Percentiles rank a stretch among this genome's conserved stretches.
These are phyloP conservation scores for Caenorhabditis imperialis DNA, from an alignment of 2,888 invertebrate genomes.

Conservation along the genomic window DNA sequence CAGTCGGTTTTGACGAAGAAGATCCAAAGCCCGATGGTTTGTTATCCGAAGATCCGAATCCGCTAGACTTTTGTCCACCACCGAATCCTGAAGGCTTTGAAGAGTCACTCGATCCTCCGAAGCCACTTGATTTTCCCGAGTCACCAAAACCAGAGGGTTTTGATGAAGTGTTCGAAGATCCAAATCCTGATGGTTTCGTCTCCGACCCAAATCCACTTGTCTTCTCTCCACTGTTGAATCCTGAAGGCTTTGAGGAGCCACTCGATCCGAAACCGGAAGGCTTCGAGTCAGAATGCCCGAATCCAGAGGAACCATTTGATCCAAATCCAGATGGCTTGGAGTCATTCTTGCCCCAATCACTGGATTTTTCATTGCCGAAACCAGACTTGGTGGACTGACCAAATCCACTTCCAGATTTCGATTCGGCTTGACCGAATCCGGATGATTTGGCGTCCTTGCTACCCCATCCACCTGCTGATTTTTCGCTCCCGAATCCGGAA, in stretches of 20 bases:
- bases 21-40: constrained; percentile 10
- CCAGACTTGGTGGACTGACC: not conserved
- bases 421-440: not conserved
- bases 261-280: not conserved
- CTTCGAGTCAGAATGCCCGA: not conserved
- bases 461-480: too few species aligned
- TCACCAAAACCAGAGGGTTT: too few species aligned
- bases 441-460: too few species aligned
- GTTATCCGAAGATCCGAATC: not conserved
- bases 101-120: not conserved
- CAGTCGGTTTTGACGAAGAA: not conserved
- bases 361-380: not conserved
- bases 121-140: not conserved
- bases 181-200: too few species aligned
- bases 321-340: constrained; percentile 9
- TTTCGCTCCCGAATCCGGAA: not conserved
- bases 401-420: too few species aligned
- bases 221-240: too few species aligned
- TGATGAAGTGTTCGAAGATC: too few species aligned
- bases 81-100: not conserved
- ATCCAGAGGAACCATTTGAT: not conserved
- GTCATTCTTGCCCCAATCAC: too few species aligned
- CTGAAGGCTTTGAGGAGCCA: not conserved
- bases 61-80: not conserved
- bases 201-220: too few species aligned